Evolutionary conservation across 1,140 invertebrate genomes (phyloP), one percentile per base, ranked within the genome.

Genomic region (Phocides pigmalion): DNA sequence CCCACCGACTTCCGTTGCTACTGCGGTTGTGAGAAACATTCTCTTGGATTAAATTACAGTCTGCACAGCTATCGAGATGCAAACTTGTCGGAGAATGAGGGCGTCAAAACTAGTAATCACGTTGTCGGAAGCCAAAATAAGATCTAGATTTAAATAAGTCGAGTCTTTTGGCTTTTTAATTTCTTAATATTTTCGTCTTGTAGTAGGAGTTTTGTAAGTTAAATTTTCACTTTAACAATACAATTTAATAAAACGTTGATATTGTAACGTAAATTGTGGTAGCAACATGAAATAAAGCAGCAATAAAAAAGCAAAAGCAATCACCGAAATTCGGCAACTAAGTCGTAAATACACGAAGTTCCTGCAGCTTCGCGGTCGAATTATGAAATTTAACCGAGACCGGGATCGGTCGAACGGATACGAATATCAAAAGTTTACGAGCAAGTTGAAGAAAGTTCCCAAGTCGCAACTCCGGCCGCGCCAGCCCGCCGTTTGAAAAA

Each of bases 401-500:
- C 59, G 58, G 64, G 64, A 72, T 70, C 69, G 81, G 75, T 80
- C 79, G 71, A 79, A 82, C 76, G 81, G 75, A 84, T 81, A 71
- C 71, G 84, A 88, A 86, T 83, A 83, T 83, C 82, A 76, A 70
- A 81, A 87, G 73, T 87, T 84, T 76, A 62, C 59, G 72, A 70
- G 68, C 50, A 81, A 82, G 70, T 82, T 78, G 42, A 51, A 62
- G 58, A 76, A 80, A 77, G 70, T 84, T 79, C 56, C 64, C 44
- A 74, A 79, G 76, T 77, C 74, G 68, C 46, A 78, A 79, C 74
- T 78, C 70, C 62, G 49, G 73, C 72, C 75, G 72, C 70, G 68
- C 51, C 50, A 65, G 72, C 74, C 77, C 76, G 76, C 72, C 66
- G 65, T 81, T 85, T 87, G 85, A 89, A 88, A 89, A 89, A 89